A percentile compares a stretch with the other conserved stretches of the same genome.
Evolutionary conservation across 2,888 invertebrate genomes (phyloP).

Genomic region (Zelleria hepariella): DNA sequence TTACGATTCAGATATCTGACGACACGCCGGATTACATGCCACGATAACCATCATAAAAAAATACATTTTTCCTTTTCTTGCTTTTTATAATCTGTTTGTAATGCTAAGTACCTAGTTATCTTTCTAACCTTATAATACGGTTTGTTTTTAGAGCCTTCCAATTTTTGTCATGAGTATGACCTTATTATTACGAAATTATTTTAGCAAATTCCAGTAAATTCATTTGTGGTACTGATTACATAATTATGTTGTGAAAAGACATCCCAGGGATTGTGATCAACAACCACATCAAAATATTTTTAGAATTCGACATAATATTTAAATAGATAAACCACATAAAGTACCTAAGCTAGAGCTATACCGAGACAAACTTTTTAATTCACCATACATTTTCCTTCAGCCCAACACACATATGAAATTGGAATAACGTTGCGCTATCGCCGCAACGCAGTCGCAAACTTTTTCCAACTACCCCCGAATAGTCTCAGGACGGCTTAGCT

Average conservation of each 20-base stretch:
- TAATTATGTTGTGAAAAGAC: no score
- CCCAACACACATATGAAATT: not conserved
- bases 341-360: no score
- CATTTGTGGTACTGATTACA: no score
- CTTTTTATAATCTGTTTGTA: not conserved
- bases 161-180: not conserved
- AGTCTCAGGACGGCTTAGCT: constrained; percentile 39
- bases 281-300: no score
- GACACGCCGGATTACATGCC: constrained; percentile 66
- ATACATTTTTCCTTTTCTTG: not conserved
- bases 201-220: no score
- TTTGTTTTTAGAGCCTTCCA: not conserved
- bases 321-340: no score
- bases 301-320: no score
- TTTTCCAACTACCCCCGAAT: constrained; percentile 42
- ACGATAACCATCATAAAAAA: constrained; percentile 52
- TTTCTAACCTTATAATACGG: not conserved
- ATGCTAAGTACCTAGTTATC: not conserved
- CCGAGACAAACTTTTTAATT: not conserved
- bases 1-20: constrained; percentile 60
- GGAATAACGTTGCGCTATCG: constrained; percentile 29
- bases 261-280: no score
- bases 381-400: not conserved
- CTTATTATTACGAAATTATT: no score
- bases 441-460: constrained; percentile 45